Evolutionary conservation across 2,797 vertebrate species (phyloP), one percentile per base, ranked within the genome.

Genomic region (Peromyscus aztecus): DNA sequence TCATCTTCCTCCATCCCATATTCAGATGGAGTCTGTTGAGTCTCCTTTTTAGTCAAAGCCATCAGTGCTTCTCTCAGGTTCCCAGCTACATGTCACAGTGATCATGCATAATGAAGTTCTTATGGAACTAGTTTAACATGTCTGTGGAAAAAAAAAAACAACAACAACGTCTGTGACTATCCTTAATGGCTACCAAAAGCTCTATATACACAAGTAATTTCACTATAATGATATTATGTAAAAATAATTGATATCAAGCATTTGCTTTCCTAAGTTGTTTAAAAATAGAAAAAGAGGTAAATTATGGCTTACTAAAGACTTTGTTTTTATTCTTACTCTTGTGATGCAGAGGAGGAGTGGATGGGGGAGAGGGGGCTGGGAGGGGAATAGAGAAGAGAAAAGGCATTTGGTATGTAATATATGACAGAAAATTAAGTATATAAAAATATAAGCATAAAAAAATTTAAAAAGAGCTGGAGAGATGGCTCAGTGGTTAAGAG

Each of bases 261-360:
- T 69, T 93, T 95, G 27, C 27, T 95, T 92, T 92, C 16, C 14
- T 73, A 82, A 73, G 19, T 11, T 87, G 43, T 43, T 11, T 90
- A 49, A 93, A 94, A 76, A 63, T 46, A 90, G 87, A 95, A 91
- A 80, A 12, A 95, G 46, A 89, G 91, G 43, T 43, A 76, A 89
- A n/a, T 82, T 43, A 34, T 49, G 3, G 9, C 5, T 59, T 83
- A 82, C 4, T 12, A 27, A 61, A 63, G 24, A 34, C 14, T 80
- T 80, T 69, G 31, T 29, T 67, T 88, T 63, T 52, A 75, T 78
- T 73, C 4, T 73, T 89, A 76, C 31, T 31, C 34, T 95, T 37
- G 78, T 46, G 31, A 69, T n/a, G 91, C 1, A 10, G 4, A 40
- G 21, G 29, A 67, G 65, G 37, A 73, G 21, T 73, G 21, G 71